phyloP scores from a whole-genome alignment of 2,113 vertebrate species.

The Muscicapa adusta region DNA sequence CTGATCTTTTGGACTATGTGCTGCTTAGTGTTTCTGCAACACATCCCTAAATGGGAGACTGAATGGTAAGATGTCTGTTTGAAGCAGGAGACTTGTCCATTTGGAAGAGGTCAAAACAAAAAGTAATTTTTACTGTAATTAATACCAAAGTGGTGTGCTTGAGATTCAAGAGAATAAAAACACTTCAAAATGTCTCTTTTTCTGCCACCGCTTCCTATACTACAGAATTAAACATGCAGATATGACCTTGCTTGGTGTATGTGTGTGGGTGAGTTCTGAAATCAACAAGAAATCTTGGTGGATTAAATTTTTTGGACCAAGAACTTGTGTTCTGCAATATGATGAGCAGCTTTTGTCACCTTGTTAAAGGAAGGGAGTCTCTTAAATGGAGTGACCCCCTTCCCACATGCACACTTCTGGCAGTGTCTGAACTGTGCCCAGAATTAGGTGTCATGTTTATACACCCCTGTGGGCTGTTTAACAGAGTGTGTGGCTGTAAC shows the following conservation, averaged over 20 bases:
- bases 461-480: neutral
- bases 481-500: neutral
- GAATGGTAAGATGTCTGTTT: neutral
- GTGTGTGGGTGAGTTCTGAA: neutral
- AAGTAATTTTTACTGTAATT: neutral
- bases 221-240: neutral
- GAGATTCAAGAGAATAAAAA: neutral
- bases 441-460: neutral
- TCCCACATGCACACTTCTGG: fast-evolving
- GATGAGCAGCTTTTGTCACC: neutral
- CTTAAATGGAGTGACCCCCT: neutral
- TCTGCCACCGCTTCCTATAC: fast-evolving
- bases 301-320: neutral
- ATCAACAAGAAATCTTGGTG: neutral
- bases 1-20: neutral
- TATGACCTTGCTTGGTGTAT: neutral
- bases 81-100: neutral
- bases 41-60: neutral
- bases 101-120: neutral
- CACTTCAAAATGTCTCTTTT: neutral
- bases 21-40: neutral
- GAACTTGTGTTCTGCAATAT: neutral
- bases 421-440: neutral
- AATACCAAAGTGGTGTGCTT: neutral
- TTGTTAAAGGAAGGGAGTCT: neutral